Conservation (phyloP, 2,888 invertebrate species). For the Cosmorhoe ocellata region DNA sequence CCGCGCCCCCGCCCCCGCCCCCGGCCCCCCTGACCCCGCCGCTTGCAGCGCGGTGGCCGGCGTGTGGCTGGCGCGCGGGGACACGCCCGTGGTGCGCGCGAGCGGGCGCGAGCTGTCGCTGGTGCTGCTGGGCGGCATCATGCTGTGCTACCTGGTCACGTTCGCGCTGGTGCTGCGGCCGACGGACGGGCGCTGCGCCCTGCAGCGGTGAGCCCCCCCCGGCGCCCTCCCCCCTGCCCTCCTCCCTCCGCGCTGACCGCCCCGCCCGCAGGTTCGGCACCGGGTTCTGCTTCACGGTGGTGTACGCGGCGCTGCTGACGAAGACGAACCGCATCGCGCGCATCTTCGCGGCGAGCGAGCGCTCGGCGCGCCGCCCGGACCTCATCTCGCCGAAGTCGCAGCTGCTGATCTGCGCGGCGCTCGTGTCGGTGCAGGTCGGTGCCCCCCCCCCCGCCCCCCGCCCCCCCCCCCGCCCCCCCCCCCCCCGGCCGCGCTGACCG, state of each 20-base stretch:
- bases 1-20: not conserved
- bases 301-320: constrained; percentile 97
- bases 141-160: constrained; percentile 95
- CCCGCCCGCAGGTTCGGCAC: constrained; percentile 86
- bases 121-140: constrained; percentile 93
- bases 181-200: constrained; percentile 92
- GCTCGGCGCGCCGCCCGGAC: constrained; percentile 94
- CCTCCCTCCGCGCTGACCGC: not conserved
- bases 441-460: constrained; percentile 6
- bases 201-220: constrained; percentile 88
- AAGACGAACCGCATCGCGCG: constrained; percentile 98
- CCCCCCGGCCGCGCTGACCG: not conserved
- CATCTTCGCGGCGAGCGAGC: constrained; percentile 97
- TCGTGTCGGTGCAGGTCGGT: constrained; percentile 92
- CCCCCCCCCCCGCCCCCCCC: not conserved
- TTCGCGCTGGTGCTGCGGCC: constrained; percentile 94
- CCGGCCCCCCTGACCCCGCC: too few relatives aligned
- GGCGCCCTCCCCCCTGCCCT: not conserved
- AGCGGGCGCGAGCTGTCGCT: constrained; percentile 95
- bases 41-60: constrained; percentile 83
- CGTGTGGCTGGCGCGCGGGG: constrained; percentile 91
- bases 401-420: constrained; percentile 91
- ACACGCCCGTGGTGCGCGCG: constrained; percentile 97
- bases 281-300: constrained; percentile 97
- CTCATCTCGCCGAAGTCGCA: constrained; percentile 96